Evolutionary conservation across 2,113 vertebrate species (phyloP).

Genomic region (Aptenodytes patagonicus): DNA sequence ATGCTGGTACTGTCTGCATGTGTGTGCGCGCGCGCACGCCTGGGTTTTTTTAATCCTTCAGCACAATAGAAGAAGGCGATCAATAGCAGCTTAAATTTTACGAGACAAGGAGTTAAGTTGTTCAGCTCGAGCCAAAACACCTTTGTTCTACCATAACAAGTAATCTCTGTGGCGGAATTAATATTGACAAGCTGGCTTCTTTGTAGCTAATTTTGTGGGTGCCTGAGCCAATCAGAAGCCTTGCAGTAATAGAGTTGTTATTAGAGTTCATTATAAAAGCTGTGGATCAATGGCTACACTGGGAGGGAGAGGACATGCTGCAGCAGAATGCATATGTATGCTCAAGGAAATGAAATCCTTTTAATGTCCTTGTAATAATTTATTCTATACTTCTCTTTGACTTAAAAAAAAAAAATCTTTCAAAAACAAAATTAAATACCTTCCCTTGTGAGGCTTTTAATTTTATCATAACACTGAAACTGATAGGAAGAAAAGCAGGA

Average conservation of each 20-base stretch:
- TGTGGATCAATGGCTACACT: constrained; percentile 86
- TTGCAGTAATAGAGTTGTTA: constrained; percentile 89
- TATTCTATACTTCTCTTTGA: constrained; percentile 45
- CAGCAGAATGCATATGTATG: constrained; percentile 70
- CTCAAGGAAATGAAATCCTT: constrained; percentile 75
- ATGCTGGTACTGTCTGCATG: neutral
- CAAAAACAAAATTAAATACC: constrained; percentile 10
- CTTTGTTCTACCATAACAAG: constrained; percentile 89
- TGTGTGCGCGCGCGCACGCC: neutral
- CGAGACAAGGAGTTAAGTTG: constrained; percentile 86
- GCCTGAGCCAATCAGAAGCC: constrained; percentile 82
- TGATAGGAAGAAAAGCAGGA: neutral
- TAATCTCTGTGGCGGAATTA: constrained; percentile 84
- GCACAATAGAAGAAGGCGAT: constrained; percentile 78
- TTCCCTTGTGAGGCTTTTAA: neutral
- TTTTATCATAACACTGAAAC: neutral
- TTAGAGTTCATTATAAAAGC: constrained; percentile 89
- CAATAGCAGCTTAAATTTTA: constrained; percentile 90
- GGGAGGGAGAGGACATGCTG: constrained; percentile 74
- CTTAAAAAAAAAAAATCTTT: neutral
- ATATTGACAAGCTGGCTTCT: constrained; percentile 89
- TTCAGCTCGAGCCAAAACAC: constrained; percentile 80
- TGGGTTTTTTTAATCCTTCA: constrained; percentile 68
- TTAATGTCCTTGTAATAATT: constrained; percentile 66
- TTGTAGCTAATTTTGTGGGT: constrained; percentile 89